A percentile compares a stretch with the other conserved stretches of the same genome.
Evolutionary conservation across 2,888 invertebrate species (phyloP).

Genomic region (Nemoura dubitans): DNA sequence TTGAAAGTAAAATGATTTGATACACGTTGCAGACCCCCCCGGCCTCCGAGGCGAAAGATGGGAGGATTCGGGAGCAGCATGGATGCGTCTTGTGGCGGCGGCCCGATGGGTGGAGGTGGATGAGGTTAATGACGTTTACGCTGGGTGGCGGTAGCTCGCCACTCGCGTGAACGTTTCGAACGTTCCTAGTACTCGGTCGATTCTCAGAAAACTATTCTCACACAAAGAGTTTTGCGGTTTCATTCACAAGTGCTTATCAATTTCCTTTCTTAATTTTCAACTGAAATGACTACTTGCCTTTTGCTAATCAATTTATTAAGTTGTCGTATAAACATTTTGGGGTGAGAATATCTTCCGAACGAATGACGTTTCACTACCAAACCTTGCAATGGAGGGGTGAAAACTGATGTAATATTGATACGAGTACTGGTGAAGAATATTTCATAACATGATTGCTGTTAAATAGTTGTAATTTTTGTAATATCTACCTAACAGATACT

Average conservation of each 20-base stretch:
- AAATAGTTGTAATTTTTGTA: not conserved
- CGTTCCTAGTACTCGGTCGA: not conserved
- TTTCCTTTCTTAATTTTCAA: not conserved
- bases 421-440: not conserved
- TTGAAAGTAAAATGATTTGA: too few species aligned
- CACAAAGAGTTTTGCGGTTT: not conserved
- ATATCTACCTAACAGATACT: not conserved
- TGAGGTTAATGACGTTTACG: conserved; percentile 44
- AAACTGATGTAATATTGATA: conserved; percentile 16
- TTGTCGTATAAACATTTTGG: not conserved
- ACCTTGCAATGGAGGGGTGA: conserved; percentile 13
- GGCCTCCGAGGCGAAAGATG: conserved; percentile 46
- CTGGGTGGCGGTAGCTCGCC: not conserved
- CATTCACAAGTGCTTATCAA: not conserved
- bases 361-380: conserved; percentile 26
- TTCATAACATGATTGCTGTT: not conserved
- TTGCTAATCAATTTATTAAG: not conserved
- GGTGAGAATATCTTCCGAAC: not conserved
- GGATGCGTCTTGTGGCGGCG: conserved; percentile 33
- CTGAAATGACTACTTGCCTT: not conserved
- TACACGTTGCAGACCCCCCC: conserved; percentile 47
- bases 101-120: conserved; percentile 45
- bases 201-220: not conserved
- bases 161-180: not conserved
- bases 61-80: conserved; percentile 46